Evolutionary conservation across 2,113 vertebrate species (phyloP).

Genomic region (Podarcis cretensis): DNA sequence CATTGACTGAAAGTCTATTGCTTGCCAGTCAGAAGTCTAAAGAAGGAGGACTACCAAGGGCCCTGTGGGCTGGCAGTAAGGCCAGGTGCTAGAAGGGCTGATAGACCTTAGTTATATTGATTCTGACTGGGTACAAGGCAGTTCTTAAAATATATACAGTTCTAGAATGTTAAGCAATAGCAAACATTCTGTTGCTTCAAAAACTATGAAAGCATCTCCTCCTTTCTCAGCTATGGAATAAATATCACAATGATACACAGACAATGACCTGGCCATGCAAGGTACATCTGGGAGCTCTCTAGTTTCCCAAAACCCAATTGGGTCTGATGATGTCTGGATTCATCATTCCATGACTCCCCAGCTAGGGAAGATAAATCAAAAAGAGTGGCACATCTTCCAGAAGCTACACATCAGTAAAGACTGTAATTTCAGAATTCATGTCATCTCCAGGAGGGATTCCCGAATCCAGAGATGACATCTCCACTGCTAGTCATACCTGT

Average conservation of each 20-base stretch:
- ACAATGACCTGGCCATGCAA: not conserved
- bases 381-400: constrained; percentile 21
- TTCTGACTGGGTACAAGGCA: not conserved
- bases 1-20: not conserved
- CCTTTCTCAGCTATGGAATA: not conserved
- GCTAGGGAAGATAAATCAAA: not conserved
- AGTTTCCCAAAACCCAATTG: constrained; percentile 2
- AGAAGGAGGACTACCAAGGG: not conserved
- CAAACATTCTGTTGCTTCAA: not conserved
- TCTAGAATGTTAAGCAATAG: constrained; percentile 7
- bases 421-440: constrained; percentile 84
- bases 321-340: constrained; percentile 7
- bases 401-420: constrained; percentile 78
- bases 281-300: constrained; percentile 14
- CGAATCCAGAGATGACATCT: constrained; percentile 86
- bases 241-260: not conserved
- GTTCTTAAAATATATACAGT: not conserved
- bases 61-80: not conserved
- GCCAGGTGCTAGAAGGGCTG: not conserved
- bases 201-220: not conserved
- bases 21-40: not conserved
- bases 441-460: constrained; percentile 75
- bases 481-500: constrained; percentile 96
- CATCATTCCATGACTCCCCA: constrained; percentile 12
- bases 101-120: not conserved